A percentile compares a stretch with the other conserved stretches of the same genome.
Evolutionary conservation across 1,140 invertebrate species (phyloP).

Genomic region (Mercenaria mercenaria): DNA sequence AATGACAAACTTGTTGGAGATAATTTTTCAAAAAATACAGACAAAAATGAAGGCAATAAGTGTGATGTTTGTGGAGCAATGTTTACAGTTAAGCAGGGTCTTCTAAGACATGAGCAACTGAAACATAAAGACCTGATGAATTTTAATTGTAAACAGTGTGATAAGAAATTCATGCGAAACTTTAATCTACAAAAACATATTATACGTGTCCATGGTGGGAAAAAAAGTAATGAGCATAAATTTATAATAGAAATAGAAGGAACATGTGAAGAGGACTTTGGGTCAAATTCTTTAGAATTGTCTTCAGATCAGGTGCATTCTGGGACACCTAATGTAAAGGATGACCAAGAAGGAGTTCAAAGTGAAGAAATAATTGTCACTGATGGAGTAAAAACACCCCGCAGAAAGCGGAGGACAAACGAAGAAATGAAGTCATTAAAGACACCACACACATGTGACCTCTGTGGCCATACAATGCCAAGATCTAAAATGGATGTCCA

Average conservation of each 20-base stretch:
- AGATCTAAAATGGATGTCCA: slow-evolving; percentile 46
- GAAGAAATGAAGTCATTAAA: slow-evolving; percentile 3
- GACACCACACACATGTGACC: slow-evolving; percentile 37
- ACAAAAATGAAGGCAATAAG: not conserved
- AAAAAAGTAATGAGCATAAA: not conserved
- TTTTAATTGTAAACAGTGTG: slow-evolving; percentile 41
- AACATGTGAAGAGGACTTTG: not conserved
- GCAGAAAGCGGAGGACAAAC: not conserved
- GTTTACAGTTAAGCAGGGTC: slow-evolving; percentile 30
- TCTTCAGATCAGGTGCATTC: not conserved
- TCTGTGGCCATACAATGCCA: slow-evolving; percentile 41
- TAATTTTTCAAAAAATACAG: not conserved
- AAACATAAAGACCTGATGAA: slow-evolving; percentile 50
- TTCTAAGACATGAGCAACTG: slow-evolving; percentile 48
- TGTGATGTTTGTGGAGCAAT: slow-evolving; percentile 24
- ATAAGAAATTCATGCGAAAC: slow-evolving; percentile 51
- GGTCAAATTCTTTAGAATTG: not conserved
- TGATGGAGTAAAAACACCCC: not conserved
- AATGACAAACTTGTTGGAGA: not conserved
- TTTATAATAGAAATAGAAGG: not conserved
- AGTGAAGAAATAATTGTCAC: not conserved
- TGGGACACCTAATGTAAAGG: not conserved
- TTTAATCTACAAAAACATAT: slow-evolving; percentile 42
- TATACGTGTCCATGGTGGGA: not conserved
- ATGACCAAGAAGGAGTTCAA: not conserved